These are phyloP conservation scores for Drosophila paracracens DNA, from an alignment of 2,888 invertebrate species.

Conservation along the genomic window DNA sequence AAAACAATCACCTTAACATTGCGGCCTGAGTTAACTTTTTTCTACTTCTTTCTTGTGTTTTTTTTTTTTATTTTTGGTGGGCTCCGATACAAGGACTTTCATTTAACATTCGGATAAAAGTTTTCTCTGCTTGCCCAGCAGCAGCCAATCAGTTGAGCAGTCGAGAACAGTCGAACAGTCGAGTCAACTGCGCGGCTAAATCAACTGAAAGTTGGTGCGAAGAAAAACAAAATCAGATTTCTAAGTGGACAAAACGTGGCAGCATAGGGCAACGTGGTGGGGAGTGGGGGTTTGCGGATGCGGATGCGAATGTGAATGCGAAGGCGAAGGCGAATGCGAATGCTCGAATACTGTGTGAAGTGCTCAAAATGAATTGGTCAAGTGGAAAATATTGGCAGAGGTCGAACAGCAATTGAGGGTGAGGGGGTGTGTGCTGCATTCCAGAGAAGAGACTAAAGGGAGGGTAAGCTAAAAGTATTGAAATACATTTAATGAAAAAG, in stretches of 20 bases:
- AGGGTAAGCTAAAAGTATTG: constrained; percentile 61
- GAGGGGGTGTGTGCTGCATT: not conserved
- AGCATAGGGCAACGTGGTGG: not conserved
- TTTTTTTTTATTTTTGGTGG: not conserved
- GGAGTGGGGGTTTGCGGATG: not conserved
- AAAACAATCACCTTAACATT: constrained; percentile 78
- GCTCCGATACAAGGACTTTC: constrained; percentile 43
- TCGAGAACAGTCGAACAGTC: constrained; percentile 57
- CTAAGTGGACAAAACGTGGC: constrained; percentile 25
- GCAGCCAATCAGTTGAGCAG: constrained; percentile 59
- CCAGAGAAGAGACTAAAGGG: not conserved
- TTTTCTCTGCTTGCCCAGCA: constrained; percentile 33
- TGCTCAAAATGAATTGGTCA: constrained; percentile 78
- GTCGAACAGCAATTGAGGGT: constrained; percentile 13
- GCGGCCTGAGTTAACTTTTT: constrained; percentile 37
- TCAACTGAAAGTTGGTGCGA: constrained; percentile 79
- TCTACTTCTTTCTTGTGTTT: not conserved
- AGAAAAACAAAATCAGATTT: constrained; percentile 77
- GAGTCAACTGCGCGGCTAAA: constrained; percentile 69
- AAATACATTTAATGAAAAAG: constrained; percentile 79
- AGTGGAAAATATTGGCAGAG: constrained; percentile 76
- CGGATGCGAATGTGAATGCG: constrained; percentile 16
- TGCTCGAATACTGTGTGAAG: constrained; percentile 42
- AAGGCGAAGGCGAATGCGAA: not conserved
- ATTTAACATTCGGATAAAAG: constrained; percentile 49